Percentiles rank a stretch among this genome's conserved stretches.
Conservation (phyloP, 2,113 vertebrate species). For the Rhinopomastus cyanomelas region DNA sequence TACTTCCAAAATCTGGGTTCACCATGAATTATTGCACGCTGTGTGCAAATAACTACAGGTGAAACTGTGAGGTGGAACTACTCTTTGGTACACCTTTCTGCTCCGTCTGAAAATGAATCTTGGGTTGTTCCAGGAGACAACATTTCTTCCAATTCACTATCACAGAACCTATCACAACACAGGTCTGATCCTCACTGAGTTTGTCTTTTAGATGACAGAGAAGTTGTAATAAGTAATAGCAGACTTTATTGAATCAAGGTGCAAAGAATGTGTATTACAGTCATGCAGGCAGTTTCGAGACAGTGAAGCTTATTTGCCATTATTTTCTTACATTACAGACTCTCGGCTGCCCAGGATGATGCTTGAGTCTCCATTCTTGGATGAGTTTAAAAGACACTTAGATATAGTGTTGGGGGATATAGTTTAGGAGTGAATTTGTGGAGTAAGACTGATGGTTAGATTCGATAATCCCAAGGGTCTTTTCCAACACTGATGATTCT, state of each 20-base stretch:
- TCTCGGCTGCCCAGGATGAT: too few species aligned
- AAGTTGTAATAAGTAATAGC: neutral
- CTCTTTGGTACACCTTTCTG: neutral
- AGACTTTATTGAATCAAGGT: neutral
- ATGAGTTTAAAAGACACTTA: too few species aligned
- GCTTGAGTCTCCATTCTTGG: too few species aligned
- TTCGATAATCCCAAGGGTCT: too few species aligned
- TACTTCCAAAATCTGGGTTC: neutral
- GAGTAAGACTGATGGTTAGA: too few species aligned
- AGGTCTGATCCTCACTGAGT: neutral
- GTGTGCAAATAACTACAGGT: neutral
- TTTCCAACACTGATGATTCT: too few species aligned
- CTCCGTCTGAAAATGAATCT: constrained; percentile 5
- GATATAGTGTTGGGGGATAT: too few species aligned
- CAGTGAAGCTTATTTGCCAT: neutral
- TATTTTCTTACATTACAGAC: neutral
- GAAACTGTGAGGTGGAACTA: neutral
- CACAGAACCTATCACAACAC: neutral
- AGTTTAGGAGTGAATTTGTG: too few species aligned
- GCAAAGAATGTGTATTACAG: neutral
- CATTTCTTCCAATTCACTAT: neutral
- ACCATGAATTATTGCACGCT: neutral
- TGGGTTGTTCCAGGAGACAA: neutral
- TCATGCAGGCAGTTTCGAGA: neutral
- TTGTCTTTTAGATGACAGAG: neutral